Conservation (phyloP, 2,113 vertebrate genomes). For the Candoia aspera region DNA sequence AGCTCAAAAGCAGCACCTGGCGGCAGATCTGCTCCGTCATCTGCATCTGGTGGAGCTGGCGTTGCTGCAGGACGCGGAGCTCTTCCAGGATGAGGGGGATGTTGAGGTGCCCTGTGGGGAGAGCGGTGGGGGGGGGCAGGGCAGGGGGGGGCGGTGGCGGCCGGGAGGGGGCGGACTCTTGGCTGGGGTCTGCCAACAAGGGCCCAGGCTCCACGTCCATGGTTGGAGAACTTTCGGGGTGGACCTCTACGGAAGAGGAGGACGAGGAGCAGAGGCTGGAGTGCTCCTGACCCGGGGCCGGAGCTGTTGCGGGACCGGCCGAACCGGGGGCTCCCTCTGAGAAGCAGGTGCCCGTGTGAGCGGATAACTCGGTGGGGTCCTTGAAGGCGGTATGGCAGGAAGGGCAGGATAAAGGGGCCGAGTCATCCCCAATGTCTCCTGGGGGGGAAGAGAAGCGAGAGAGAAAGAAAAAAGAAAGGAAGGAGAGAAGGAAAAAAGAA, state of each 20-base stretch:
- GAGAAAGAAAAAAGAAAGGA: not conserved
- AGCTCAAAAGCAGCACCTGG: conserved; percentile 86
- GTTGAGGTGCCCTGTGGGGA: conserved; percentile 65
- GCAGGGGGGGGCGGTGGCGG: conserved; percentile 51
- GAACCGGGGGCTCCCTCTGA: conserved; percentile 57
- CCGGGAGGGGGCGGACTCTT: conserved; percentile 61
- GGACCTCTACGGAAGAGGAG: conserved; percentile 59
- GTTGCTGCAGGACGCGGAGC: conserved; percentile 86
- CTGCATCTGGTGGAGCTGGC: conserved; percentile 94
- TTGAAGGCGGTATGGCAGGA: conserved; percentile 70
- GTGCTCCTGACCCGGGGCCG: not conserved
- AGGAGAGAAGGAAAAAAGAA: not conserved
- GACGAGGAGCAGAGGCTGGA: conserved; percentile 13
- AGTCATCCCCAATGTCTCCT: conserved; percentile 71
- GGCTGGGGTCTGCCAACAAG: conserved; percentile 56
- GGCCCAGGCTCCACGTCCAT: conserved; percentile 57
- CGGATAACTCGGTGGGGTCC: conserved; percentile 63
- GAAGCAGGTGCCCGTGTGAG: conserved; percentile 65
- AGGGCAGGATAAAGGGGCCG: conserved; percentile 66
- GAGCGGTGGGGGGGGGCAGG: conserved; percentile 42
- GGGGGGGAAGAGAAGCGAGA: not conserved
- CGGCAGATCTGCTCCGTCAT: conserved; percentile 92
- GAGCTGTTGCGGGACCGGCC: fast-evolving
- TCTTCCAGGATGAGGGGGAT: conserved; percentile 89
- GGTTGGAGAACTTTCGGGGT: conserved; percentile 55